Percentiles rank a stretch among this genome's conserved stretches.
These are phyloP conservation scores for Eumacrocentrus americanus DNA, from an alignment of 2,888 invertebrate species.

Conservation along the genomic window DNA sequence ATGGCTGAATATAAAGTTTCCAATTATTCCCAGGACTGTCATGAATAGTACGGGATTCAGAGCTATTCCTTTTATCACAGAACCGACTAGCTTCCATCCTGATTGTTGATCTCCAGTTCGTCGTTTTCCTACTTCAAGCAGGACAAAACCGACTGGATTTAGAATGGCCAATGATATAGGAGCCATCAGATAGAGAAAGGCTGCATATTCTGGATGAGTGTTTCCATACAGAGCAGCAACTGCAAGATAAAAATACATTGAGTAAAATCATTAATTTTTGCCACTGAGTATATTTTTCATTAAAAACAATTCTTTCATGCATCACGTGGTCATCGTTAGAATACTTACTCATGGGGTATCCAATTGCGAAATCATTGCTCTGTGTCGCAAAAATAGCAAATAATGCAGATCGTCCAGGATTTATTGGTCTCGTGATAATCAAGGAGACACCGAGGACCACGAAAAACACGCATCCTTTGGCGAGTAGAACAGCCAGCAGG, in stretches of 20 bases:
- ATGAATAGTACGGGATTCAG: conserved; percentile 90
- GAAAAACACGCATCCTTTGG: conserved; percentile 86
- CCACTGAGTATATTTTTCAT: too few species aligned
- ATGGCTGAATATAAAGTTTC: conserved; percentile 82
- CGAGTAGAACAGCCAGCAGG: conserved; percentile 80
- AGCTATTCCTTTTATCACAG: conserved; percentile 71
- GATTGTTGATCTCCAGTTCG: conserved; percentile 47
- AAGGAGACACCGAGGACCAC: conserved; percentile 78
- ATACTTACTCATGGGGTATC: conserved; percentile 87
- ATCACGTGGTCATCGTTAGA: too few species aligned
- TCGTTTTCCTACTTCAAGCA: conserved; percentile 82
- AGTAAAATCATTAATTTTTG: too few species aligned
- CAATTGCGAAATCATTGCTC: conserved; percentile 97
- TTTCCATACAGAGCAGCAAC: conserved; percentile 85
- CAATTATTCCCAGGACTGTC: conserved; percentile 89
- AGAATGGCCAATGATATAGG: conserved; percentile 91
- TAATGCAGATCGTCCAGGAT: conserved; percentile 85
- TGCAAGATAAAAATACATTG: conserved; percentile 55
- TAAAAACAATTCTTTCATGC: too few species aligned
- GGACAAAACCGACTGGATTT: conserved; percentile 88
- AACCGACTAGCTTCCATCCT: conserved; percentile 46
- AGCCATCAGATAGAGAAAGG: conserved; percentile 91
- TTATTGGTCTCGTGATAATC: conserved; percentile 78
- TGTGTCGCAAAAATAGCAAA: conserved; percentile 96
- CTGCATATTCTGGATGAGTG: conserved; percentile 87